Base-by-base conservation (phyloP, 2,797 vertebrate species). In the Dendrocincla fuliginosa region DNA sequence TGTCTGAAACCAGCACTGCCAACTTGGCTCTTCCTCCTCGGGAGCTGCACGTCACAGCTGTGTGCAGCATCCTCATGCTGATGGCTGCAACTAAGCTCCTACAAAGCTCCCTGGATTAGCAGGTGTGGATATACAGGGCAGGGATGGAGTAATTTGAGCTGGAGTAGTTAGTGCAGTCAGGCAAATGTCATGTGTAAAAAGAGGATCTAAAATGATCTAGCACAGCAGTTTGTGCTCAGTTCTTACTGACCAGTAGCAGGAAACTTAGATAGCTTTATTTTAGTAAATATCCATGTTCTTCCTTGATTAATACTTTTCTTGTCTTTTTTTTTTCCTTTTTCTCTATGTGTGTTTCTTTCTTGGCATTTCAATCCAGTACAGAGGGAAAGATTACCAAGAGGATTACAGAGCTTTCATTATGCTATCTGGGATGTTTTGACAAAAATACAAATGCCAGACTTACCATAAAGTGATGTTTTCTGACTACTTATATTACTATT, bases 131-230 rank as follows among this genome's bases (percentile, higher is more conserved):
- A 85, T 65, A 52, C 33, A 32, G 25, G 57, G 69, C 76, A 87
- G 61, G 61, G 79, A 71, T 3, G 6, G 53, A 61, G 96, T 95
- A 88, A 97, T 46, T 16, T 33, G 91, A 96, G 83, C 79, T 65
- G 87, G 57, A 88, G 89, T 53, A 80, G 92, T 90, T 89, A 89
- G 71, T 44, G 56, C 78, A 91, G 89, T 83, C 49, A 87, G 42
- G 83, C 69, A 95, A 97, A 97, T 96, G 95, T 95, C 94, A 95
- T 27, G 71, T 75, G 79, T 71, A 79, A 95, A 80, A 91, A 93
- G 89, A 83, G 79, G 73, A 85, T 60, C 79, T 77, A 44, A 91
- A 89, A 85, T 22, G 33, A 89, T 50, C 91, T 28, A 87, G 65
- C 64, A 55, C 61, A 71, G 85, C 61, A 91, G 61, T 75, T 87